phyloP scores from a whole-genome alignment of 1,140 invertebrate species.

The Glossosoma conforme region DNA sequence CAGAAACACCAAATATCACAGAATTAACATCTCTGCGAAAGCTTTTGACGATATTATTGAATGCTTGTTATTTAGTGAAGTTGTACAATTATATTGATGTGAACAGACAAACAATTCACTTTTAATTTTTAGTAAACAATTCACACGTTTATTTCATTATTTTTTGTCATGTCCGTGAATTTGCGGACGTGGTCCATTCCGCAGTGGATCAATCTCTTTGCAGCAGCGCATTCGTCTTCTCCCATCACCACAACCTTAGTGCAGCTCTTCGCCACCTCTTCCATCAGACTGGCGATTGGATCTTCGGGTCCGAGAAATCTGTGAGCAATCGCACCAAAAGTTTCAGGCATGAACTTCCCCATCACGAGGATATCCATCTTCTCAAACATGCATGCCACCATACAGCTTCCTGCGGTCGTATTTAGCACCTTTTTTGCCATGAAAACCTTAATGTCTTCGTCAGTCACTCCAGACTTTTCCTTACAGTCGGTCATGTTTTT shows the following conservation, averaged over 20 bases:
- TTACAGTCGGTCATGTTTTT: slow-evolving; percentile 23
- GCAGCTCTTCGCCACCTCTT: slow-evolving; percentile 17
- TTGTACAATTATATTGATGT: too few species aligned
- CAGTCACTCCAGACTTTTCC: slow-evolving; percentile 14
- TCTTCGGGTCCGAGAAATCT: slow-evolving; percentile 20
- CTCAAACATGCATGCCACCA: slow-evolving; percentile 26
- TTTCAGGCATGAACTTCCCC: slow-evolving; percentile 12
- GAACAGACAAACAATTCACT: too few species aligned
- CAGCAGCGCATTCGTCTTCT: slow-evolving; percentile 14
- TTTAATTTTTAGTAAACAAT: too few species aligned
- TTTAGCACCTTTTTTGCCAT: slow-evolving; percentile 23
- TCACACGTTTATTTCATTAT: too few species aligned
- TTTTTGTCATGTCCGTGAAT: slow-evolving; percentile 20
- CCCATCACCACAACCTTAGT: slow-evolving; percentile 6
- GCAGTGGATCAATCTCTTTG: slow-evolving; percentile 14
- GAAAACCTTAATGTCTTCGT: slow-evolving; percentile 19
- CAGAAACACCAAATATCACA: too few species aligned
- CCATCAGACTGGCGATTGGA: slow-evolving; percentile 16
- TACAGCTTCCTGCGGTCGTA: slow-evolving; percentile 13
- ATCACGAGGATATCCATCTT: slow-evolving; percentile 18
- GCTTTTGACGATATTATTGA: too few species aligned
- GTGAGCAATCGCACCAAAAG: not conserved
- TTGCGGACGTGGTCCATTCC: slow-evolving; percentile 10
- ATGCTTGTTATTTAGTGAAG: too few species aligned
- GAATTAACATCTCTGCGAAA: too few species aligned